Evolutionary conservation across 2,113 vertebrate genomes (phyloP).

Genomic region (Plecotus auritus): DNA sequence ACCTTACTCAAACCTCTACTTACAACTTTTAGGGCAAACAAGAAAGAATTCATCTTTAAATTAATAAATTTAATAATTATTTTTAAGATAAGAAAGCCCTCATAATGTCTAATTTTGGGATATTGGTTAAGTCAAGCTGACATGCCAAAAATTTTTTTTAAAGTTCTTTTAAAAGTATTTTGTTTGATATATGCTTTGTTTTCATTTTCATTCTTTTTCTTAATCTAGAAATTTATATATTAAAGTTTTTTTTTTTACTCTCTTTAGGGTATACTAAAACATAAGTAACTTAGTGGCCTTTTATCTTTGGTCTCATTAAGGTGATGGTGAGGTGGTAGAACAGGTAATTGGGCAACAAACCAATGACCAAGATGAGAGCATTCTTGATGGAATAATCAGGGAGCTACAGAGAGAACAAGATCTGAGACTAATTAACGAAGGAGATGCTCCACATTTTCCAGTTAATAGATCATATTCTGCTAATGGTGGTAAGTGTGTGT

Average conservation of each 20-base stretch:
- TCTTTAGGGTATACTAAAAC: not conserved
- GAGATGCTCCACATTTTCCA: conserved; percentile 76
- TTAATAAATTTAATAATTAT: conserved; percentile 6
- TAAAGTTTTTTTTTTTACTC: not conserved
- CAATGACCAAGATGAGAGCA: conserved; percentile 89
- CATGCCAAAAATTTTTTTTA: not conserved
- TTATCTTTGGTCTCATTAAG: conserved; percentile 78
- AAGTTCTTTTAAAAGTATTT: not conserved
- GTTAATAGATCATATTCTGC: conserved; percentile 77
- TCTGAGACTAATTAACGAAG: conserved; percentile 79
- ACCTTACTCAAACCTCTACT: conserved; percentile 2
- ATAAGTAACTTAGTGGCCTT: conserved; percentile 25
- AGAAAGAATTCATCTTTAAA: conserved; percentile 20
- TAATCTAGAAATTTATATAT: not conserved
- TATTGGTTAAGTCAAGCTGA: conserved; percentile 6
- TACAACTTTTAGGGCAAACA: not conserved
- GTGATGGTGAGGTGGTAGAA: conserved; percentile 96
- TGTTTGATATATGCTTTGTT: not conserved
- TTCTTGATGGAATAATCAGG: conserved; percentile 94
- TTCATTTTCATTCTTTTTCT: conserved; percentile 13
- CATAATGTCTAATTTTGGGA: not conserved
- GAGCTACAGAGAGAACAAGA: conserved; percentile 94
- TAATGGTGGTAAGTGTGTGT: conserved; percentile 77
- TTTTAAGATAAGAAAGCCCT: not conserved
- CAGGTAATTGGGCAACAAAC: conserved; percentile 98